These are phyloP conservation scores for Monodelphis domestica DNA, from an alignment of 2,797 vertebrate species.

Conservation along the genomic window DNA sequence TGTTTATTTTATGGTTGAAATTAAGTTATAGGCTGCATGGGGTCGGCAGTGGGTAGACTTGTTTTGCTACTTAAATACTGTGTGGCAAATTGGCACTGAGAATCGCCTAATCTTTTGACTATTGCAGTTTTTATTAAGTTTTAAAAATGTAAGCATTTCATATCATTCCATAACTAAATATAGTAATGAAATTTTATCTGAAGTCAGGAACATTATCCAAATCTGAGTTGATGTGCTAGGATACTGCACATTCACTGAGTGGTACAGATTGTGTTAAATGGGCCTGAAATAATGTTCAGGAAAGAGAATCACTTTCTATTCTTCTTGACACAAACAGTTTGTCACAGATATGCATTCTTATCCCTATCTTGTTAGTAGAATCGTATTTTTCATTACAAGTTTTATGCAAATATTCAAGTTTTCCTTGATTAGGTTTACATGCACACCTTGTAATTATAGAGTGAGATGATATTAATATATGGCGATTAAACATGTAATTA, in stretches of 20 bases:
- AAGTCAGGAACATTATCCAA: constrained; percentile 79
- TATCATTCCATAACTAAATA: constrained; percentile 80
- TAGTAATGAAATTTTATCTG: constrained; percentile 83
- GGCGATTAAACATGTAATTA: constrained; percentile 83
- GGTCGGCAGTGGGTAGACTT: background rate
- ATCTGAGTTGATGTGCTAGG: constrained; percentile 79
- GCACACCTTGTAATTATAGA: constrained; percentile 78
- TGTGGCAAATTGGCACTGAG: background rate
- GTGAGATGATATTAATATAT: constrained; percentile 83
- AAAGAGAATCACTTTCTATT: constrained; percentile 88
- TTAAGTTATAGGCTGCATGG: constrained; percentile 48
- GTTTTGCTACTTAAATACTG: background rate
- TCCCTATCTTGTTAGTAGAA: constrained; percentile 83
- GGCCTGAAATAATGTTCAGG: constrained; percentile 91
- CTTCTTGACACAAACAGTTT: constrained; percentile 86
- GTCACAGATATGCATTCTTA: constrained; percentile 82
- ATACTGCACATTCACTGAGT: constrained; percentile 86
- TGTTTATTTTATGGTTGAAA: constrained; percentile 75
- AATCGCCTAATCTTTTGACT: constrained; percentile 55
- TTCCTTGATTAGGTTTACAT: constrained; percentile 85
- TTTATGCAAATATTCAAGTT: constrained; percentile 81
- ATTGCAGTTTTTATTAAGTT: constrained; percentile 75
- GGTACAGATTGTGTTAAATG: constrained; percentile 95
- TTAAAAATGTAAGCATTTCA: constrained; percentile 74
- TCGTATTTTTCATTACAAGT: constrained; percentile 83